Conservation (phyloP, 2,797 vertebrate species). For the Chiloscyllium punctatum region DNA sequence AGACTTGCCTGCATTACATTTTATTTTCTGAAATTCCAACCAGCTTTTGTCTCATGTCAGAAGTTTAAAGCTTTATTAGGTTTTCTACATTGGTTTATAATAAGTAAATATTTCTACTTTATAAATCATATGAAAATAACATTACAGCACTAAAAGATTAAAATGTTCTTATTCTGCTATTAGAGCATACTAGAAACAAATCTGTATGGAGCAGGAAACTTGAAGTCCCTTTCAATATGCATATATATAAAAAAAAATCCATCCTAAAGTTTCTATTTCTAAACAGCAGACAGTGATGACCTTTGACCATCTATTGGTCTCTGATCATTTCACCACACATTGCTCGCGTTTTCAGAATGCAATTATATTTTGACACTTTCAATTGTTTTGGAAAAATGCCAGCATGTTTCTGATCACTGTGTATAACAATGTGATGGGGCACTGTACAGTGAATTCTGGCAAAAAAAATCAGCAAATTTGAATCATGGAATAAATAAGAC, state of each 20-base stretch:
- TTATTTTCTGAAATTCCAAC: neutral
- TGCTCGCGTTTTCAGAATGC: slow-evolving; percentile 33
- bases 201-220: neutral
- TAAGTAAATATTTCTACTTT: neutral
- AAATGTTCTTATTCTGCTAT: neutral
- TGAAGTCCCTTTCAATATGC: neutral
- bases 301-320: slow-evolving; percentile 36
- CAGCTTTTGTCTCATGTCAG: neutral
- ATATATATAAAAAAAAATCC: neutral
- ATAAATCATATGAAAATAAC: slow-evolving; percentile 14
- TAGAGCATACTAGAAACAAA: neutral
- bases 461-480: slow-evolving; percentile 34
- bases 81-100: neutral
- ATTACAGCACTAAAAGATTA: neutral
- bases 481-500: slow-evolving; percentile 34
- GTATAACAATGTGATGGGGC: slow-evolving; percentile 32
- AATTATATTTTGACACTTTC: slow-evolving; percentile 38
- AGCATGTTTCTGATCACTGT: slow-evolving; percentile 33
- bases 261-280: slow-evolving; percentile 34
- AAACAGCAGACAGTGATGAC: slow-evolving; percentile 30
- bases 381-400: slow-evolving; percentile 37
- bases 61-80: neutral
- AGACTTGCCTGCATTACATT: neutral
- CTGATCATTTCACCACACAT: slow-evolving; percentile 37
- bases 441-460: slow-evolving; percentile 15